Evolutionary conservation across 2,797 vertebrate genomes (phyloP).

Genomic region (Gobio occitaniae): DNA sequence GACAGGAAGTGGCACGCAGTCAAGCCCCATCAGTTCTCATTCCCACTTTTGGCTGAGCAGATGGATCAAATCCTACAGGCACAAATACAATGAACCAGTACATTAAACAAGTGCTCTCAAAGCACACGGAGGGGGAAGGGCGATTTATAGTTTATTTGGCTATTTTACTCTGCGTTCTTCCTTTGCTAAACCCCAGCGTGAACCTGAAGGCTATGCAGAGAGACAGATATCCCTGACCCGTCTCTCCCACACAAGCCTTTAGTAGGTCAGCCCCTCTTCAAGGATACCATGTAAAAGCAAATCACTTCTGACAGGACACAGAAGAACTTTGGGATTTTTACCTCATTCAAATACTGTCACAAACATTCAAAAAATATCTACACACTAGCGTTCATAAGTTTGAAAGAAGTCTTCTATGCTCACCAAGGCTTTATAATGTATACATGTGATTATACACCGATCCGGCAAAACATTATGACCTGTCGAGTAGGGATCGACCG

Average conservation of each 20-base stretch:
- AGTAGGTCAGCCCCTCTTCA: constrained; percentile 47
- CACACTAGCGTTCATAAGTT: neutral
- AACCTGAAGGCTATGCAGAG: constrained; percentile 40
- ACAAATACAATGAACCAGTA: constrained; percentile 50
- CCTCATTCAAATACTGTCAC: neutral
- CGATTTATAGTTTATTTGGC: neutral
- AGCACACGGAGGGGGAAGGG: neutral
- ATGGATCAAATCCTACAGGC: constrained; percentile 57
- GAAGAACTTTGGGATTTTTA: constrained; percentile 3
- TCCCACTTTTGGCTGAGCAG: constrained; percentile 47
- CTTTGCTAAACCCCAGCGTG: constrained; percentile 27
- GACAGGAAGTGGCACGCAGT: constrained; percentile 50
- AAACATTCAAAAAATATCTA: neutral
- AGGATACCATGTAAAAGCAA: constrained; percentile 47
- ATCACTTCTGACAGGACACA: constrained; percentile 38
- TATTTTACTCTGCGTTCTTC: neutral
- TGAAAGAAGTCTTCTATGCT: neutral
- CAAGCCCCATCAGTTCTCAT: constrained; percentile 58
- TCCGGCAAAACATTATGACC: too few species aligned
- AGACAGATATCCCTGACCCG: constrained; percentile 44
- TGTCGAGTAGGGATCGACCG: too few species aligned
- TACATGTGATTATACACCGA: too few species aligned
- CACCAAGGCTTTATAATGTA: neutral
- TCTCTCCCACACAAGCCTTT: constrained; percentile 48
- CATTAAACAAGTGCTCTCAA: constrained; percentile 36